Evolutionary conservation across 2,797 vertebrate genomes (phyloP).

Genomic region (Florisuga fusca): DNA sequence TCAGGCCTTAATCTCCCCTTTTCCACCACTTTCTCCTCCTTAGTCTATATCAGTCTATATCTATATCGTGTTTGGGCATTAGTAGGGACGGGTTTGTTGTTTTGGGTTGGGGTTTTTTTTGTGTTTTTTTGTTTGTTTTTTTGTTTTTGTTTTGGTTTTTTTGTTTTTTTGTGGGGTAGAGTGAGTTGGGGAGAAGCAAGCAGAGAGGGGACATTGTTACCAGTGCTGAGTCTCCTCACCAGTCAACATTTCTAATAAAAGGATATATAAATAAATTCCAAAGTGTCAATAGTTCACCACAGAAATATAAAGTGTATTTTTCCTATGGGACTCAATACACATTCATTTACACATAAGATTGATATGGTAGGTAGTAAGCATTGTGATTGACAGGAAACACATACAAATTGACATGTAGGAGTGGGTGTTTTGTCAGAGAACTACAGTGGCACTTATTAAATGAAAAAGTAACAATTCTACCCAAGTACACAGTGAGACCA

Average conservation of each 20-base stretch:
- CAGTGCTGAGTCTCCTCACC: not conserved
- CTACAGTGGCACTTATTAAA: not conserved
- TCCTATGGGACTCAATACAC: not conserved
- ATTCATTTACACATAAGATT: not conserved
- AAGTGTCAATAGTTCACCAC: not conserved
- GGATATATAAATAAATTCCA: not conserved
- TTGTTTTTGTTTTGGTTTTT: not conserved
- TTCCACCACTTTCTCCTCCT: not conserved
- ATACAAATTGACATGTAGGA: not conserved
- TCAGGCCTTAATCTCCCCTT: not conserved
- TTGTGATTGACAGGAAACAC: not conserved
- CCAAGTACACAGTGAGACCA: not conserved
- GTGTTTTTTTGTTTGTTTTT: rapidly evolving
- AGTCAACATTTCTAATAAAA: not conserved
- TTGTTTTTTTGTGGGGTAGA: rapidly evolving
- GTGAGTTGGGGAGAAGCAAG: not conserved
- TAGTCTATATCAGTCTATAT: not conserved
- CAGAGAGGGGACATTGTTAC: not conserved
- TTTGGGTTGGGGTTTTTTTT: too few relatives aligned
- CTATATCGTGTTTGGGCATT: not conserved
- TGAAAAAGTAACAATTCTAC: not conserved
- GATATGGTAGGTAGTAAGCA: not conserved
- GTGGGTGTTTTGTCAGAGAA: not conserved
- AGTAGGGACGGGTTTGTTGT: too few relatives aligned
- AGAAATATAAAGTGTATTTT: not conserved